phyloP scores from a whole-genome alignment of 1,140 invertebrate species.

The Proales similis region DNA sequence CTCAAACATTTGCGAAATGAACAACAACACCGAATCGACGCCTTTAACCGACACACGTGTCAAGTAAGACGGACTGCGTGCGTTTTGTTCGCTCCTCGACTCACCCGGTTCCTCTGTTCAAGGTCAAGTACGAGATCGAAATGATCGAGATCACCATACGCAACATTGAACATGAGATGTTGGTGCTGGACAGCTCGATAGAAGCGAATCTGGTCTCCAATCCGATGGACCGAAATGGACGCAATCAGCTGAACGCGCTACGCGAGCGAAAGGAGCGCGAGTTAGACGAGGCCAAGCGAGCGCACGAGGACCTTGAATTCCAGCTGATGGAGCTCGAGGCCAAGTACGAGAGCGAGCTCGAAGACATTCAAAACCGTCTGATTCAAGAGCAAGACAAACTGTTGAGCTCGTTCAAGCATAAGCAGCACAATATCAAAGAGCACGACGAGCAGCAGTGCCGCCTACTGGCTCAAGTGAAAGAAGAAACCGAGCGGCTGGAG shows the following conservation, averaged over 20 bases:
- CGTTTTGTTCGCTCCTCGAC: no score
- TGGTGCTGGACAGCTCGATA: constrained; percentile 20
- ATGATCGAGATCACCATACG: constrained; percentile 18
- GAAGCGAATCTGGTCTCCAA: constrained; percentile 4
- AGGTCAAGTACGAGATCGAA: constrained; percentile 30
- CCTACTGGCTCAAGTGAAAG: constrained; percentile 2
- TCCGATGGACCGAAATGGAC: not conserved
- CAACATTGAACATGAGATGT: constrained; percentile 34
- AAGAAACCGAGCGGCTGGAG: constrained; percentile 24
- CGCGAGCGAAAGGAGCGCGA: constrained; percentile 5
- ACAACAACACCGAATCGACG: constrained; percentile 17
- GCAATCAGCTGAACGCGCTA: not conserved
- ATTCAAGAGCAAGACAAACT: constrained; percentile 26
- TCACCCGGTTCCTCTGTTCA: not conserved
- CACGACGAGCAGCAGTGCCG: constrained; percentile 20
- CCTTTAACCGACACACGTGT: constrained; percentile 15
- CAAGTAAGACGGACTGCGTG: constrained; percentile 4
- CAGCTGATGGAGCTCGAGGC: constrained; percentile 36
- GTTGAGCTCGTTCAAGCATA: constrained; percentile 22
- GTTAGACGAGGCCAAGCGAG: constrained; percentile 9
- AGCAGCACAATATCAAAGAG: not conserved
- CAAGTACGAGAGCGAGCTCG: constrained; percentile 28
- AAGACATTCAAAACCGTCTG: constrained; percentile 27
- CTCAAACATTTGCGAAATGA: constrained; percentile 19
- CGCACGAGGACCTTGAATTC: constrained; percentile 35